Percentiles rank a stretch among this genome's conserved stretches.
phyloP scores from a whole-genome alignment of 2,888 invertebrate species.

The Dryomyza anilis region DNA sequence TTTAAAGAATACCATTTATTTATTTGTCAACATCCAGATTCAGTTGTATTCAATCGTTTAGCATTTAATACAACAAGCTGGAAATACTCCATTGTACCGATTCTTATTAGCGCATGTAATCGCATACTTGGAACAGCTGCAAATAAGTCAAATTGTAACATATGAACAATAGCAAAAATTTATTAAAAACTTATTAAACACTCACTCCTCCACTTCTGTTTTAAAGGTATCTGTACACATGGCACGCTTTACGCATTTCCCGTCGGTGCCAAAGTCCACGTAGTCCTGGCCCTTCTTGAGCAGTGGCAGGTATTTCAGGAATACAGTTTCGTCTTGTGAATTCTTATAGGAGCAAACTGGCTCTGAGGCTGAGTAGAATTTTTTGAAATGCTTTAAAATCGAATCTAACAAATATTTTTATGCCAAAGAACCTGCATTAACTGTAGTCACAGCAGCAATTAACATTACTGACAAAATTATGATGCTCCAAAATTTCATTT shows the following conservation, averaged over 20 bases:
- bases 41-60: too few species aligned
- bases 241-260: constrained; percentile 51
- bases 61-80: constrained; percentile 55
- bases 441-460: background rate
- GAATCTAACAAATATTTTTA: too few species aligned
- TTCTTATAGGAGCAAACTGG: constrained; percentile 53
- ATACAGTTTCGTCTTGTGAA: constrained; percentile 49
- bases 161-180: background rate
- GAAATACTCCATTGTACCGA: constrained; percentile 53
- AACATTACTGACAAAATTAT: background rate
- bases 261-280: constrained; percentile 51
- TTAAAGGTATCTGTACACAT: constrained; percentile 50
- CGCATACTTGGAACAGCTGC: constrained; percentile 44
- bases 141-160: background rate
- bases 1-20: constrained; percentile 1
- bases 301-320: constrained; percentile 50
- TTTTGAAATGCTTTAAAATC: too few species aligned
- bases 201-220: constrained; percentile 52
- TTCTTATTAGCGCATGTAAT: constrained; percentile 51
- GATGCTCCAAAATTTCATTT: background rate
- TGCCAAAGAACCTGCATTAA: constrained; percentile 19
- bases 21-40: background rate
- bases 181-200: constrained; percentile 9
- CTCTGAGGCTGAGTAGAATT: constrained; percentile 37
- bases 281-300: constrained; percentile 50